Base-by-base conservation (phyloP, 2,797 vertebrate genomes). In the Silurus lanzhouensis region DNA sequence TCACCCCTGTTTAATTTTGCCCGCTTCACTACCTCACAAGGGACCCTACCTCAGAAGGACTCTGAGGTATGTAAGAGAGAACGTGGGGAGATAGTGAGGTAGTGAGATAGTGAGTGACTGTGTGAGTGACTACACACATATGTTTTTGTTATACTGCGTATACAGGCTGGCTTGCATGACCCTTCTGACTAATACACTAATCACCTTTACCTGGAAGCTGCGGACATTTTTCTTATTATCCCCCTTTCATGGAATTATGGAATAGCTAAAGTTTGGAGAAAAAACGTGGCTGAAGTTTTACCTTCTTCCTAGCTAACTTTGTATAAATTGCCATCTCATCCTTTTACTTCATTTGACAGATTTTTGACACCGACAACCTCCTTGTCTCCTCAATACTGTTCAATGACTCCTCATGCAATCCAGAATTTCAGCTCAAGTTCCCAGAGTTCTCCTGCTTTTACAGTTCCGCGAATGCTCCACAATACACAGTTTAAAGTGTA, bases 1-100 rank as follows among this genome's bases (percentile, higher is more conserved):
- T 84, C 85, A 80, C 78, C 84, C 81, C 82, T 66, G 76, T 90
- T 90, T 87, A 87, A 87, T 87, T 86, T 88, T 86, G 83, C 74
- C 81, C 78, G 83, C 78, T 79, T 81, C 84, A 86, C 84, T 82
- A 76, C 82, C 79, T 72, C 87, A 5, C 83, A 82, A 91, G 84
- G 84, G 87, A 91, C 78, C 83, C 82, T 83, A 71, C 79, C 81
- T 88, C 84, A 86, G 87, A 89, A 85, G 85, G 81, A 89, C 88
- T 86, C 8, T 25, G 27, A 74, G 64, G 77, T 61, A 70, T 48
- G 48, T 66, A 22, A 85, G 74, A 31, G 83, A 82, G 70, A 57
- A 17, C 0, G 27, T 15, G 1, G 13, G 38, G 79, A 76, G n/a
- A 31, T 60, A 60, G 75, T n/a, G 67, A 61, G 55, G 14, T 14